These are phyloP conservation scores for Pseudomyrmex concolor DNA, from an alignment of 1,140 invertebrate species.

Conservation along the genomic window DNA sequence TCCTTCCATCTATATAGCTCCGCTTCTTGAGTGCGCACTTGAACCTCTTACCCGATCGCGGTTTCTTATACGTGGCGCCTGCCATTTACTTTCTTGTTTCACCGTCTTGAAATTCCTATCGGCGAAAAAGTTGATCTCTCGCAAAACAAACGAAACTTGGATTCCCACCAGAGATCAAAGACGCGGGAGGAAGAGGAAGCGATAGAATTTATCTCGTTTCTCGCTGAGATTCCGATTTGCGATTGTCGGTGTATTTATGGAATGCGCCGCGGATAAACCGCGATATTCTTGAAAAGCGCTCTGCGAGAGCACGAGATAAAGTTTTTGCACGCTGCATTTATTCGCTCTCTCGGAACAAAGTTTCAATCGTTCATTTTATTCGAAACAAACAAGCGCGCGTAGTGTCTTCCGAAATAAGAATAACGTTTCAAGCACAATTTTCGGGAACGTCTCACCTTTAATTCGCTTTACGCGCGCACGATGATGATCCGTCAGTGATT, in stretches of 20 bases:
- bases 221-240: constrained; percentile 3
- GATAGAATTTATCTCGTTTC: constrained; percentile 9
- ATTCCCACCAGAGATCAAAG: constrained; percentile 36
- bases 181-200: not conserved
- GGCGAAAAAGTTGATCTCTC: constrained; percentile 30
- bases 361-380: constrained; percentile 11
- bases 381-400: not conserved
- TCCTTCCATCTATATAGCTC: not conserved
- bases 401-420: not conserved
- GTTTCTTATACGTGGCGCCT: constrained; percentile 34
- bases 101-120: constrained; percentile 30
- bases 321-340: not conserved
- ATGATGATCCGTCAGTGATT: too few relatives aligned
- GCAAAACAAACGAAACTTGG: constrained; percentile 40
- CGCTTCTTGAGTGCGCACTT: constrained; percentile 49
- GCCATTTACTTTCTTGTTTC: constrained; percentile 45
- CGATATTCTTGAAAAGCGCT: not conserved
- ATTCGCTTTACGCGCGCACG: not conserved
- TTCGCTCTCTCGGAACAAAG: not conserved
- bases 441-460: not conserved
- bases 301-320: not conserved
- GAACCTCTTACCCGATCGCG: constrained; percentile 50
- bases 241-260: constrained; percentile 20
- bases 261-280: not conserved
- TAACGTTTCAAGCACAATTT: not conserved